These are phyloP conservation scores for Zhengitettix transpicula DNA, from an alignment of 2,888 invertebrate genomes.

Conservation along the genomic window DNA sequence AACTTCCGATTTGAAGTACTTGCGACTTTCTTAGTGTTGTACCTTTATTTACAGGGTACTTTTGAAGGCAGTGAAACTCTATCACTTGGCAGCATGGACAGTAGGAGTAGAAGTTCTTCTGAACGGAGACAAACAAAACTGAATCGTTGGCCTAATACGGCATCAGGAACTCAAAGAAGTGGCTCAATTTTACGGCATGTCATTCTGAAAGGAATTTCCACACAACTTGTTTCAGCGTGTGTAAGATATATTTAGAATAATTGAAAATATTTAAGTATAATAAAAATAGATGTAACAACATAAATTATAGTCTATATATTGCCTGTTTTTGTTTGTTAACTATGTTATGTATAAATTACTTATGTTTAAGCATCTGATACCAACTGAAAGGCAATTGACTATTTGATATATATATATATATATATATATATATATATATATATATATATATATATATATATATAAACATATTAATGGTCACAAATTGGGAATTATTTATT, in stretches of 20 bases:
- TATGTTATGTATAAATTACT: not conserved
- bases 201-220: conserved; percentile 72
- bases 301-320: not conserved
- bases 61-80: conserved; percentile 28
- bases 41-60: conserved; percentile 8
- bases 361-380: not conserved
- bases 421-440: no score
- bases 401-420: no score
- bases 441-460: no score
- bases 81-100: conserved; percentile 26
- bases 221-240: conserved; percentile 72
- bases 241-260: conserved; percentile 32
- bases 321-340: not conserved
- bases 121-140: conserved; percentile 23
- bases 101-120: conserved; percentile 26
- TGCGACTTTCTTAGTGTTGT: not conserved
- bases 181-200: conserved; percentile 59
- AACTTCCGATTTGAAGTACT: not conserved
- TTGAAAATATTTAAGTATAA: not conserved
- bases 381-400: not conserved
- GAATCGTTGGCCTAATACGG: conserved; percentile 19
- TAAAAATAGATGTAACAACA: not conserved
- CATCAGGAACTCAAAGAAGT: conserved; percentile 26
- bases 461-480: no score
- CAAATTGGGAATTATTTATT: no score